A percentile compares a stretch with the other conserved stretches of the same genome.
These are phyloP conservation scores for Monopterus albus DNA, from an alignment of 2,113 vertebrate species.

Conservation along the genomic window DNA sequence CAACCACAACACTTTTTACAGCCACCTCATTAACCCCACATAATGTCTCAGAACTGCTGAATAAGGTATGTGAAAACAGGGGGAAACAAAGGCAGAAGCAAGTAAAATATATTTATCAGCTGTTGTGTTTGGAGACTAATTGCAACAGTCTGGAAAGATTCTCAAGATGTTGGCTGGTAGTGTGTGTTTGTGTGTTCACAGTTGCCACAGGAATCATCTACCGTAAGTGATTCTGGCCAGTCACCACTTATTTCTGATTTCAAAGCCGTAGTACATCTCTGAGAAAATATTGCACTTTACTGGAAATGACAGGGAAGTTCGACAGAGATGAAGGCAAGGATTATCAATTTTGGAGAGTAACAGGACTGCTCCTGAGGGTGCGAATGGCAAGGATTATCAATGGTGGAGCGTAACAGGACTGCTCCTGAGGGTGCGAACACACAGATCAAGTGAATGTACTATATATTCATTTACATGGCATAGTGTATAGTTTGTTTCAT, in stretches of 20 bases:
- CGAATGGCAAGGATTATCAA: not conserved
- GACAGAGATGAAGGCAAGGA: constrained; percentile 4
- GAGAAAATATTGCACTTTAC: constrained; percentile 19
- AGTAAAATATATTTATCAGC: constrained; percentile 48
- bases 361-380: too few species aligned
- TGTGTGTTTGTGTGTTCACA: constrained; percentile 24
- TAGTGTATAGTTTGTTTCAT: constrained; percentile 23
- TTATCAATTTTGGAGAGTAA: not conserved
- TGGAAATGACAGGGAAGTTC: constrained; percentile 17
- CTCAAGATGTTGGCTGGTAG: constrained; percentile 13
- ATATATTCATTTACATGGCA: not conserved
- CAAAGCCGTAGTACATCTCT: constrained; percentile 10
- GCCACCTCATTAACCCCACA: constrained; percentile 53
- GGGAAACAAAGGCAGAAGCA: constrained; percentile 29
- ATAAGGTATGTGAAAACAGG: constrained; percentile 42
- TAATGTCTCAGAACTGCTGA: constrained; percentile 43
- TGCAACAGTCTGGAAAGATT: constrained; percentile 17
- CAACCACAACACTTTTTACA: constrained; percentile 41
- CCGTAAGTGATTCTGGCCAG: constrained; percentile 15
- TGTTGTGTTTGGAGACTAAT: constrained; percentile 32
- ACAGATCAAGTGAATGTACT: not conserved
- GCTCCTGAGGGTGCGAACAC: constrained; percentile 7
- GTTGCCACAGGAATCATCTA: constrained; percentile 59
- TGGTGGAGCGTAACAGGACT: not conserved
- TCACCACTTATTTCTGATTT: constrained; percentile 38